These are phyloP conservation scores for Ptilonorhynchus violaceus DNA, from an alignment of 2,113 vertebrate genomes.

Conservation along the genomic window DNA sequence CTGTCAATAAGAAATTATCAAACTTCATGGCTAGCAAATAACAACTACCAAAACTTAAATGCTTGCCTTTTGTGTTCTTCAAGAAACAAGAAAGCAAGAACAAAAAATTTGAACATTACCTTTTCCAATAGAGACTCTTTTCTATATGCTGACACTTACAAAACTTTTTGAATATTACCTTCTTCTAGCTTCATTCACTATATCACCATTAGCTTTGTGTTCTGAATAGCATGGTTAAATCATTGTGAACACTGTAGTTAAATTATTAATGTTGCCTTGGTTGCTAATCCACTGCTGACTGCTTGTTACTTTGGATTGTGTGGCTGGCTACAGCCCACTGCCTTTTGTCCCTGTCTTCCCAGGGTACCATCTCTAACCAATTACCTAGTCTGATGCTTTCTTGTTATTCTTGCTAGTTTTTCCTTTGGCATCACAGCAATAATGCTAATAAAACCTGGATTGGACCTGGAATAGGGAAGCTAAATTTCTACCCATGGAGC, in stretches of 20 bases:
- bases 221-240: slow-evolving; percentile 3
- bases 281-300: slow-evolving; percentile 36
- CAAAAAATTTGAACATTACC: neutral
- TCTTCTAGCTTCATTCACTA: neutral
- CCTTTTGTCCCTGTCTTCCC: slow-evolving; percentile 44
- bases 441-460: neutral
- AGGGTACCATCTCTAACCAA: slow-evolving; percentile 2
- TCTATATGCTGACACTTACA: neutral
- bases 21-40: neutral
- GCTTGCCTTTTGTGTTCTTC: neutral
- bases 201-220: slow-evolving; percentile 16
- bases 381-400: slow-evolving; percentile 7
- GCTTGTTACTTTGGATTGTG: slow-evolving; percentile 19
- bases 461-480: neutral
- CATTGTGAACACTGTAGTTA: slow-evolving; percentile 1
- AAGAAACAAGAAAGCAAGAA: neutral
- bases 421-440: neutral
- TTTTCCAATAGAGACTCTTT: neutral
- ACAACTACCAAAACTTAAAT: neutral
- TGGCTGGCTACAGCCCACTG: slow-evolving; percentile 23
- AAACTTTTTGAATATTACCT: neutral
- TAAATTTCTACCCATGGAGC: neutral
- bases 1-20: neutral
- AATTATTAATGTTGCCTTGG: slow-evolving; percentile 50
- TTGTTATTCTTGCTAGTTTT: neutral